Base-by-base conservation (phyloP, 2,113 vertebrate genomes). In the Muntiacus reevesi region DNA sequence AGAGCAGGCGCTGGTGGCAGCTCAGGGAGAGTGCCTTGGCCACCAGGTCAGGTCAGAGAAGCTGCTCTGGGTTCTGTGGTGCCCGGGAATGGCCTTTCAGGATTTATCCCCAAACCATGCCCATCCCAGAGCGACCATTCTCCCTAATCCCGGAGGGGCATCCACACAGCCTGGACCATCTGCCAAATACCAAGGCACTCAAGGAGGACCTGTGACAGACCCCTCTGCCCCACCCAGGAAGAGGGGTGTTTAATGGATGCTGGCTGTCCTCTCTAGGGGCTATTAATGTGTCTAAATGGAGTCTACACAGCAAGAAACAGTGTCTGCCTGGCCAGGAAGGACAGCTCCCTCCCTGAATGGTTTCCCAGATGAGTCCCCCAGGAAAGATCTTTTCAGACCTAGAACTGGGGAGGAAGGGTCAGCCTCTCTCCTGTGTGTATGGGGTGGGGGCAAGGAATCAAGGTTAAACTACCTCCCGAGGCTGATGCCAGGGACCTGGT, bases 201-300 rank as follows among this genome's bases (percentile, higher is more conserved):
- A 12, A 64, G 54, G 59, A 64, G 17, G 64, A 16, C 55, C 27
- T 89, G 79, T 52, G 83, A 52, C n/a, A 23, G 71, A 33, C n/a
- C 52, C 47, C 47, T 40, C 67, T 79, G 59, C 67, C 33, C 36
- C 19, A 6, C n/a, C 57, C 64, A 45, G 84, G 83, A 45, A 25
- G 36, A 89, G n/a, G 74, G 47, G 14, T 36, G 47, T 82, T 89
- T 59, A 97, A 52, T 85, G 81, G 90, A 92, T n/a, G 43, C 54
- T 54, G 10, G 27, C 89, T 76, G 64, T 40, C 57, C 83, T 91
- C 90, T 95, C 86, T 43, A 50, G 91, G 87, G 62, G 50, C 89
- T 87, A 55, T 74, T 96, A 78, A 89, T 52, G 82, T 55, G 55
- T 89, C 96, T 92, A 64, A 85, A 54, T 92, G 89, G 95, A 74